Percentiles rank a stretch among this genome's conserved stretches.
phyloP scores from a whole-genome alignment of 2,797 vertebrate species.

The Enteromius trimaculatus region DNA sequence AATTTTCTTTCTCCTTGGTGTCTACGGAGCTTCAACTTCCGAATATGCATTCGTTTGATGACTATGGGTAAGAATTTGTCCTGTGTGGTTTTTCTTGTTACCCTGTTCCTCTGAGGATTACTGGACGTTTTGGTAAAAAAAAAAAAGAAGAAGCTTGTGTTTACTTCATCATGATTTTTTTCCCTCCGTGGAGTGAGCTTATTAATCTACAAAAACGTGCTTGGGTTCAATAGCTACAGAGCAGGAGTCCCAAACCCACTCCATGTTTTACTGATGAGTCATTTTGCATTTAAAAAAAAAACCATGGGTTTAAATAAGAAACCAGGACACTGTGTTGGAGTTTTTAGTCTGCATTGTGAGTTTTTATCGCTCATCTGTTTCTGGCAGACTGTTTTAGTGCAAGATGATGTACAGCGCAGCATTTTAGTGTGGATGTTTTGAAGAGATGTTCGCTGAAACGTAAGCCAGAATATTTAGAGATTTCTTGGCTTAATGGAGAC shows the following conservation, averaged over 20 bases:
- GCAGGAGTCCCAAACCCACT: slow-evolving; percentile 28
- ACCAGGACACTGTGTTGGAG: slow-evolving; percentile 11
- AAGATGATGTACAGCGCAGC: not conserved
- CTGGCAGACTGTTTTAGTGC: not conserved
- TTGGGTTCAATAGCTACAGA: slow-evolving; percentile 37
- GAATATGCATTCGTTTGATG: slow-evolving; percentile 93
- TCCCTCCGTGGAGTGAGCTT: slow-evolving; percentile 48
- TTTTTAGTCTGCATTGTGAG: slow-evolving; percentile 12
- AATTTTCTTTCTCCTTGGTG: slow-evolving; percentile 68
- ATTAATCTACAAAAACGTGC: slow-evolving; percentile 48
- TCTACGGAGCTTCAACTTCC: slow-evolving; percentile 54
- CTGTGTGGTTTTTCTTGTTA: slow-evolving; percentile 37
- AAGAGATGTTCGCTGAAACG: not conserved
- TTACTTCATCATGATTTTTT: slow-evolving; percentile 39
- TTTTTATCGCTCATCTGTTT: not conserved
- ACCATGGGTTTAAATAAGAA: slow-evolving; percentile 33
- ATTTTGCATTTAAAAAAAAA: slow-evolving; percentile 27
- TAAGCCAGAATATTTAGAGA: not conserved
- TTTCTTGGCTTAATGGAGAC: not conserved
- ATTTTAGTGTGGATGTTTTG: not conserved
- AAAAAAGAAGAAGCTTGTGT: not conserved
- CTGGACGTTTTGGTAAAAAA: not conserved
- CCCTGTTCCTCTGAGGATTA: slow-evolving; percentile 23
- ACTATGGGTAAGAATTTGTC: slow-evolving; percentile 86
- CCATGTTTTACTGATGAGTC: slow-evolving; percentile 46